Evolutionary conservation across 2,113 vertebrate genomes (phyloP), one percentile per base, ranked within the genome.

Genomic region (Pimephales promelas): DNA sequence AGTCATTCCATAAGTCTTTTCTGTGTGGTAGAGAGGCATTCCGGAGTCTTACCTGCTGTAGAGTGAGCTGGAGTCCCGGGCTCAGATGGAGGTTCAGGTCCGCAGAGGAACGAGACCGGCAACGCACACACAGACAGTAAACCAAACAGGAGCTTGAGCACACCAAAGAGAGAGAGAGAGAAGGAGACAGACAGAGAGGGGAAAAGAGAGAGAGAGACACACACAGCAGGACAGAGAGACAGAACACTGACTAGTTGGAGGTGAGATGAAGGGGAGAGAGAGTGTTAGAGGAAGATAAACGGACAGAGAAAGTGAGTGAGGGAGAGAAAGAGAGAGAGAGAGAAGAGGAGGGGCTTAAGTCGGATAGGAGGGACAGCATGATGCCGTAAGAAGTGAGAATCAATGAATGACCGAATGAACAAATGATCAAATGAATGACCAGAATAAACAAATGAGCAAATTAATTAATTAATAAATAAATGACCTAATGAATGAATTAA

Each of bases 201-300:
- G 26, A 24, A 72, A 22, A 85, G 34, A 82, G 22, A 84, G 22
- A 84, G 20, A 84, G 20, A 66, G 20, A 82, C 72, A 59, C 56
- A 82, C 72, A 59, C 56, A 78, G 81, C 80, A 79, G 80, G 76
- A 87, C 34, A 49, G 52, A 49, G 52, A 81, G 71, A 83, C 34
- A 34, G 52, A 82, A 70, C 57, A 59, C 84, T 81, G 81, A 85
- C 40, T 85, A 62, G 82, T 84, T 87, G 86, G 86, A 88, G 86
- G 86, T 88, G 86, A 88, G 86, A 86, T 85, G 84, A 88, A 88
- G 86, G 86, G 84, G 84, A 88, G 86, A 57, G 80, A 78, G 72
- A 70, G 83, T 3, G 20, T 83, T 79, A 66, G 78, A 74, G 68
- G 61, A 78, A 81, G 66, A 81, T 72, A 82, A 85, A 49, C 52